Conservation (phyloP, 2,888 invertebrate species). For the Lapara coniferarum region DNA sequence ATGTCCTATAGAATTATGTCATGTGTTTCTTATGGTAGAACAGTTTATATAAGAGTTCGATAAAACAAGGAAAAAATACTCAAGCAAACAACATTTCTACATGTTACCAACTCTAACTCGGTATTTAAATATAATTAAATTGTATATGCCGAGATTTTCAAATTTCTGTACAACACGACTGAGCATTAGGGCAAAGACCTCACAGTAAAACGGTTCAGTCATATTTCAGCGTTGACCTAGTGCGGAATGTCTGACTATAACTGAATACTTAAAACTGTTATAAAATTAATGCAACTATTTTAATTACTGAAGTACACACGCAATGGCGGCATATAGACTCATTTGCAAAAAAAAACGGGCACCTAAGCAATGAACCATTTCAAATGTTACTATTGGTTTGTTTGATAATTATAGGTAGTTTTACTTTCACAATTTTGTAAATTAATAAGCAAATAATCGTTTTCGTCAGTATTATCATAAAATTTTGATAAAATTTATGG, state of each 20-base stretch:
- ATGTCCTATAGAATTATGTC: constrained; percentile 4
- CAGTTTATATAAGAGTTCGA: neutral
- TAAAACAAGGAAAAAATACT: too few relatives aligned
- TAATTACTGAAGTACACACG: constrained; percentile 45
- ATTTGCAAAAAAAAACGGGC: too few relatives aligned
- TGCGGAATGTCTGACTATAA: neutral
- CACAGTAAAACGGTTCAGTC: neutral
- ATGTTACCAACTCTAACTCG: neutral
- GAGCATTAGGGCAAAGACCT: neutral
- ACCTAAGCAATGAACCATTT: too few relatives aligned
- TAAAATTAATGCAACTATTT: constrained; percentile 1
- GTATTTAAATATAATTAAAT: neutral
- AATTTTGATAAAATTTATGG: too few relatives aligned
- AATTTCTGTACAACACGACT: too few relatives aligned
- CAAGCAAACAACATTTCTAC: too few relatives aligned
- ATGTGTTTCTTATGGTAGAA: constrained; percentile 8
- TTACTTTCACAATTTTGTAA: too few relatives aligned
- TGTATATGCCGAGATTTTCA: too few relatives aligned
- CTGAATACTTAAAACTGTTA: neutral
- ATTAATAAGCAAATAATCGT: too few relatives aligned
- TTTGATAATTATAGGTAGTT: too few relatives aligned
- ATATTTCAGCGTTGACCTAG: constrained; percentile 5
- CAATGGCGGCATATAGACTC: constrained; percentile 61
- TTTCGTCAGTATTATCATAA: too few relatives aligned
- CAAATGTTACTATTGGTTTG: too few relatives aligned